phyloP scores from a whole-genome alignment of 2,888 invertebrate species.

The Tachystola acroxantha region DNA sequence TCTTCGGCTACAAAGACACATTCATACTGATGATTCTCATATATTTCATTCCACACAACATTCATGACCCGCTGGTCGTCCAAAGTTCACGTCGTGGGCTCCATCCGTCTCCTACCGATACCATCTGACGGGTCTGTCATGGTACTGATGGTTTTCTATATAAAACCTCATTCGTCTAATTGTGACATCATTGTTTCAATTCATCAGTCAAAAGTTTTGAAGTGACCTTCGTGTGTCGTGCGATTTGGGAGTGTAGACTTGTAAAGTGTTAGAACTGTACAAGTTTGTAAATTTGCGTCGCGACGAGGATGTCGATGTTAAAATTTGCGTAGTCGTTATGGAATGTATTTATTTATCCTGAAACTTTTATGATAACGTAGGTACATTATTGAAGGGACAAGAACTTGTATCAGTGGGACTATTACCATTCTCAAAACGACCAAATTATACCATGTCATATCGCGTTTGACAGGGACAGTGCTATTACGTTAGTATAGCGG shows the following conservation, averaged over 20 bases:
- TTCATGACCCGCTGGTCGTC: conserved; percentile 12
- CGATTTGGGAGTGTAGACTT: conserved; percentile 12
- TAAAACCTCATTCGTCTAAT: conserved; percentile 44
- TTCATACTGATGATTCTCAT: background rate
- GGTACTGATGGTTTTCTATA: conserved; percentile 31
- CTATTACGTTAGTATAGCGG: too few species aligned
- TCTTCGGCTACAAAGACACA: background rate
- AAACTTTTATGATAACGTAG: too few species aligned
- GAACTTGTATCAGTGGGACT: too few species aligned
- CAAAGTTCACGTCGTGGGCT: conserved; percentile 24
- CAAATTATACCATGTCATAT: too few species aligned
- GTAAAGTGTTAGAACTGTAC: background rate
- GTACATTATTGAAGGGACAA: too few species aligned
- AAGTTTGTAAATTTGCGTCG: too few species aligned
- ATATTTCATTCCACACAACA: background rate
- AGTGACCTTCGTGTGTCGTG: conserved; percentile 41
- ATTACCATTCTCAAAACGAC: too few species aligned
- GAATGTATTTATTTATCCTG: too few species aligned
- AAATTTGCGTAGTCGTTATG: too few species aligned
- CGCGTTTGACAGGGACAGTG: too few species aligned
- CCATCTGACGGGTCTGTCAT: conserved; percentile 40
- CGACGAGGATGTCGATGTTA: too few species aligned
- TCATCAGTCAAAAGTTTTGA: conserved; percentile 51
- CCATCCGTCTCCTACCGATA: conserved; percentile 37
- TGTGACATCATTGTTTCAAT: conserved; percentile 70